These are phyloP conservation scores for Pseudorectes ferrugineus DNA, from an alignment of 2,113 vertebrate species.

Conservation along the genomic window DNA sequence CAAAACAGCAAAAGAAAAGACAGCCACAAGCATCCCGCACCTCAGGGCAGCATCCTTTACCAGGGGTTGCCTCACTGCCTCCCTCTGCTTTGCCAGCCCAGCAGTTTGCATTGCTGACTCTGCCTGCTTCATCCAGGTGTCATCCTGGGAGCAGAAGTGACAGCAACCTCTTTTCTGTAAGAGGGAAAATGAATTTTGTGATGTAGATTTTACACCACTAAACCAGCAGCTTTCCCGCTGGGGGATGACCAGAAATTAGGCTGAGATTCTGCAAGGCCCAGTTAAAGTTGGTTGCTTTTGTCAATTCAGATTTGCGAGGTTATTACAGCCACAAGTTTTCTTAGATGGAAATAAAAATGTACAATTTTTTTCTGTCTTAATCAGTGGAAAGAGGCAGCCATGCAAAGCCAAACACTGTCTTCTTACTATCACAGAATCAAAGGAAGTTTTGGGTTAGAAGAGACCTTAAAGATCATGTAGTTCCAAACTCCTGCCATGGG, in stretches of 20 bases:
- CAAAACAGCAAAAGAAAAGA: not conserved
- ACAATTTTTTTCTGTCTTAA: not conserved
- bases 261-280: not conserved
- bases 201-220: not conserved
- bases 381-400: not conserved
- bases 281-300: not conserved
- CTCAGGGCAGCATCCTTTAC: not conserved
- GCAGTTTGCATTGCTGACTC: not conserved
- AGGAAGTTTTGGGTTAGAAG: not conserved
- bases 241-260: not conserved
- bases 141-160: not conserved
- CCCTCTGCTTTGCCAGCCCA: not conserved
- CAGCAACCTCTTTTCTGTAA: not conserved
- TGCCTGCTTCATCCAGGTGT: not conserved
- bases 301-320: not conserved
- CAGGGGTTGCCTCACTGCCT: not conserved
- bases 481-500: not conserved
- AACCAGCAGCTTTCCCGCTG: not conserved
- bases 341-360: not conserved
- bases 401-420: not conserved
- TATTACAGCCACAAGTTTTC: not conserved
- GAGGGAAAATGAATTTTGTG: not conserved
- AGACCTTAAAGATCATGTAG: rapidly evolving
- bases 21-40: not conserved
- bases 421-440: not conserved